Evolutionary conservation across 1,140 invertebrate genomes (phyloP), one percentile per base, ranked within the genome.

Genomic region (Potamilus streckersoni): DNA sequence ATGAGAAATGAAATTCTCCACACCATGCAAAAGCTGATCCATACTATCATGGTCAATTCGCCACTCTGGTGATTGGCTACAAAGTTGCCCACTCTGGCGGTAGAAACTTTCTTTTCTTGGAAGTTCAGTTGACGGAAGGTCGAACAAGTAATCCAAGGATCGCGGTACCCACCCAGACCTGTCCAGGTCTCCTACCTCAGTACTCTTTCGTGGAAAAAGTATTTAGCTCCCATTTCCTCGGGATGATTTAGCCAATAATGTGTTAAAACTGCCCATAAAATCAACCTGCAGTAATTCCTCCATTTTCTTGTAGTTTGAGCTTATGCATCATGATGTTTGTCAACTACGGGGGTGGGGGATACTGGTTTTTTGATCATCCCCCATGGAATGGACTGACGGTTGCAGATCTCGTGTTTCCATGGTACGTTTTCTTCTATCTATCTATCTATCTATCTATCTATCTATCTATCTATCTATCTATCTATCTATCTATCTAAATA

Each of bases 401-500:
- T 23, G 97, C 96, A 1, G 97, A 99, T 90, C 90, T 98, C 31
- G 94, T 99, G 27, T 97, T 99, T 88, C 97, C 97, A 27, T 98
- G 95, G 93, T 95, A 95, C 89, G 79, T 78, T 23, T 11, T 0
- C 14, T 12, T 62, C 19, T n/a, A 19, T 62, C 60, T n/a, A 23
- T 62, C 13, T n/a, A 19, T n/a, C 13, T 62, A 23, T 23, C 13
- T 62, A 19, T 23, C 4, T 77, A 77, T 31, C 27, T 66, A 66
- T 23, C 20, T 20, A 27, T 66, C n/a, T 20, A 23, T 23, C 31
- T 31, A 20, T 17, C 27, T 66, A 66, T 31, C 20, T 61, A 61
- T 3, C 2, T 61, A 19, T 19, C 2, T 61, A 19, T 20, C 20
- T 3, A 8, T 8, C 8, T 2, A 61, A 2, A 2, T 2, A 2